phyloP scores from a whole-genome alignment of 2,113 vertebrate species.

The Dromiciops gliroides region DNA sequence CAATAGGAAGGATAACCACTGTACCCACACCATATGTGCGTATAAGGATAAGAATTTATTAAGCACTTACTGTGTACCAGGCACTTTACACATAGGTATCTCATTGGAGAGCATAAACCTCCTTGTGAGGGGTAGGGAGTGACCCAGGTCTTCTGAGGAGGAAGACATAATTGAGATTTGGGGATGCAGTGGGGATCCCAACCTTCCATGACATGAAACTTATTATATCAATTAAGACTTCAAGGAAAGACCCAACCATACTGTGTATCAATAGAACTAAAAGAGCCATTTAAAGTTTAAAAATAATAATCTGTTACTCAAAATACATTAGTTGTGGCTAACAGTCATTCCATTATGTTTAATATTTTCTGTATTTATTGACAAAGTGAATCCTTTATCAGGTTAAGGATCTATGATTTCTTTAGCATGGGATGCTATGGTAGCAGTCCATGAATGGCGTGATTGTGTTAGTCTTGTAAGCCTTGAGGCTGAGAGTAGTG shows the following conservation, averaged over 20 bases:
- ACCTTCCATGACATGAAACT: background rate
- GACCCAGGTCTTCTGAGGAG: background rate
- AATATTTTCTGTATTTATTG: slow-evolving; percentile 33
- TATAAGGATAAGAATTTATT: too few species aligned
- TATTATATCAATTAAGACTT: background rate
- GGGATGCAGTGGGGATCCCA: background rate
- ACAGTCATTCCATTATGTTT: slow-evolving; percentile 50
- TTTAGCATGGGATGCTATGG: background rate
- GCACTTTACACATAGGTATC: too few species aligned
- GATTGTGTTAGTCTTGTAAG: background rate
- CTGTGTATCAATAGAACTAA: slow-evolving; percentile 20
- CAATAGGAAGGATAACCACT: background rate
- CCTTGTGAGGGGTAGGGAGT: background rate
- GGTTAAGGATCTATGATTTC: background rate
- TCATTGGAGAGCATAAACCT: background rate
- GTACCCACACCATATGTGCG: too few species aligned
- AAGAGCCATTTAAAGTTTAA: slow-evolving; percentile 55
- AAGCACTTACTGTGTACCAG: too few species aligned
- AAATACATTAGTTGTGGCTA: slow-evolving; percentile 57
- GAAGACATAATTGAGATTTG: background rate
- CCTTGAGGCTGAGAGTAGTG: background rate
- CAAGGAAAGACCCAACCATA: background rate
- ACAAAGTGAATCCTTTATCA: slow-evolving; percentile 29
- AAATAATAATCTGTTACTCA: slow-evolving; percentile 55
- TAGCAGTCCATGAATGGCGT: background rate